Evolutionary conservation across 2,113 vertebrate genomes (phyloP).

Genomic region (Indicator maculatus): DNA sequence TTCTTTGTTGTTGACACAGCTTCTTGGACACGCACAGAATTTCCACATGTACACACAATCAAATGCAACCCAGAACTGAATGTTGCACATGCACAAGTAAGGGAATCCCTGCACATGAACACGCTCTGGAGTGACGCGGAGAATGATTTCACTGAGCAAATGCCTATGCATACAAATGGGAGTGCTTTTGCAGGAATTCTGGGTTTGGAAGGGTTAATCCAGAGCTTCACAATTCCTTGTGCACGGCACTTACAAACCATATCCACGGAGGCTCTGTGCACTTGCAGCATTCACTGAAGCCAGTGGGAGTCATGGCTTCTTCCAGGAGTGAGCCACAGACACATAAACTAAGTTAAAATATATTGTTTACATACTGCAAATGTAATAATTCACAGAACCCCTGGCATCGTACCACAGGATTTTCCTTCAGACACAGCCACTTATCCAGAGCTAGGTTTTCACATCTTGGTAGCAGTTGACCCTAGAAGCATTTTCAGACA

Average conservation of each 20-base stretch:
- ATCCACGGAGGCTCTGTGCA: not conserved
- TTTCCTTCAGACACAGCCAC: not conserved
- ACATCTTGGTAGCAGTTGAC: slow-evolving; percentile 43
- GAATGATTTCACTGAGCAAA: not conserved
- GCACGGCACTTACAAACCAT: not conserved
- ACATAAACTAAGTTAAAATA: not conserved
- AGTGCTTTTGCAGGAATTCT: not conserved
- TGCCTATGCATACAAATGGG: rapidly evolving
- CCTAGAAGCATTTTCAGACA: slow-evolving; percentile 19
- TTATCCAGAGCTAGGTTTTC: slow-evolving; percentile 10
- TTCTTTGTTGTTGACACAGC: not conserved
- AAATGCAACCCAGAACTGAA: not conserved
- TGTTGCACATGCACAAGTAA: not conserved
- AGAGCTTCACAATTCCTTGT: not conserved
- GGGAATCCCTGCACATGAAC: not conserved
- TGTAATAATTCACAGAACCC: not conserved
- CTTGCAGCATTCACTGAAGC: not conserved
- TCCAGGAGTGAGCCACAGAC: not conserved
- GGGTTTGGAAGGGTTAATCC: slow-evolving; percentile 15
- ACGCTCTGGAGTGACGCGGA: not conserved
- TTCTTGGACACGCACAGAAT: not conserved
- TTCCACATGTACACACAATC: not conserved
- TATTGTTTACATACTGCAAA: not conserved
- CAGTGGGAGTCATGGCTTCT: not conserved
- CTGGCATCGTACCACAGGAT: not conserved